These are phyloP conservation scores for Palythoa grandis DNA, from an alignment of 92 coral and sea anemone genomes.

Conservation along the genomic window DNA sequence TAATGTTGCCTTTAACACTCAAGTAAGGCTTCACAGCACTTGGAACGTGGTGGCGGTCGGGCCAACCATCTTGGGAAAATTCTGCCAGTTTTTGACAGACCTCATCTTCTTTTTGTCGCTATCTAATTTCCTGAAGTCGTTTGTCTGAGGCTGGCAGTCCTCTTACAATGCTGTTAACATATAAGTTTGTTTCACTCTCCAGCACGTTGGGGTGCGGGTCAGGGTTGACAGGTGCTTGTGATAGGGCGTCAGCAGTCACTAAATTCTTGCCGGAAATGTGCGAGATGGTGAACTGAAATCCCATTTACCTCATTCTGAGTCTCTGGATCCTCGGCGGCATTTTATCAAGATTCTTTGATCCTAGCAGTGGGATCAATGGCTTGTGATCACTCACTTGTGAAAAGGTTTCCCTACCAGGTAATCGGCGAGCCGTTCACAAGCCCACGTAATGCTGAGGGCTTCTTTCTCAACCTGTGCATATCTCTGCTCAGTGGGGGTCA, in stretches of 20 bases:
- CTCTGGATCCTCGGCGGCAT: constrained; percentile 52
- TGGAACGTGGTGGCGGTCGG: constrained; percentile 54
- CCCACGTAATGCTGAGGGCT: constrained; percentile 26
- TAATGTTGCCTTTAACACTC: constrained; percentile 41
- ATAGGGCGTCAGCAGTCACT: constrained; percentile 55
- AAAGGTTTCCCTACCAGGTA: constrained; percentile 35
- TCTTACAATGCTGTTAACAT: constrained; percentile 51
- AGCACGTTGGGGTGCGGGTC: constrained; percentile 3
- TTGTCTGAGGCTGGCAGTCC: constrained; percentile 61
- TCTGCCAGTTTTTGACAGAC: constrained; percentile 54
- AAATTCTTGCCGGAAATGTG: constrained; percentile 51
- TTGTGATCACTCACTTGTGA: constrained; percentile 49
- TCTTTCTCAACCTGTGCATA: constrained; percentile 42
- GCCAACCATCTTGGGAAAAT: constrained; percentile 63
- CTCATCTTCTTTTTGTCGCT: constrained; percentile 63
- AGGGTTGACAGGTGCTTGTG: constrained; percentile 14
- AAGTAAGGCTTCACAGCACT: constrained; percentile 63
- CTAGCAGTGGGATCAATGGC: constrained; percentile 54
- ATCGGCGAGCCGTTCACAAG: constrained; percentile 46
- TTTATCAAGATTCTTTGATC: constrained; percentile 49
- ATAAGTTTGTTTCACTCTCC: constrained; percentile 60
- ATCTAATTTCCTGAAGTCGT: constrained; percentile 58
- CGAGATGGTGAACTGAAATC: constrained; percentile 48
- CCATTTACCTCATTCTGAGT: constrained; percentile 42
- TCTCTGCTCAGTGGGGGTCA: constrained; percentile 37